Conservation (phyloP, 2,888 invertebrate species). For the Alloplasta piceator region DNA sequence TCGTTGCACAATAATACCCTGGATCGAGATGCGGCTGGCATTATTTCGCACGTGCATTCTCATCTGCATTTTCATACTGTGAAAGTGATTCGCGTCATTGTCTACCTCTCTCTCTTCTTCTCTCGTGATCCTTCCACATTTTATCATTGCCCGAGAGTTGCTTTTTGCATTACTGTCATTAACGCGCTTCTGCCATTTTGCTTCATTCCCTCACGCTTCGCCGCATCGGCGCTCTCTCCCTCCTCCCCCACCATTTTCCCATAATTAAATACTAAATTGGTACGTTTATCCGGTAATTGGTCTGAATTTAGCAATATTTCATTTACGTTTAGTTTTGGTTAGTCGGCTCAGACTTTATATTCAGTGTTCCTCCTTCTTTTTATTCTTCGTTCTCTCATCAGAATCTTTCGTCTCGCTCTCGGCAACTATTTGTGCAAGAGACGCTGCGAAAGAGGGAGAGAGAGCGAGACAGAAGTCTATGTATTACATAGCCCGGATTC, state of each 20-base stretch:
- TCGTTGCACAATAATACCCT: conserved; percentile 55
- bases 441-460: not conserved
- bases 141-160: conserved; percentile 75
- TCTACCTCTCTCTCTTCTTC: conserved; percentile 23
- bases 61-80: conserved; percentile 39
- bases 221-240: conserved; percentile 9
- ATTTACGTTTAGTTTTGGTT: conserved; percentile 72
- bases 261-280: conserved; percentile 81
- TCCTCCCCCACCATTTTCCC: conserved; percentile 32
- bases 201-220: conserved; percentile 47
- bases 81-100: conserved; percentile 24
- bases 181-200: conserved; percentile 73
- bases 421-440: conserved; percentile 30
- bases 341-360: conserved; percentile 6
- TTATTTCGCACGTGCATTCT: conserved; percentile 57
- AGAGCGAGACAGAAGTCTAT: conserved; percentile 28
- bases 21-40: conserved; percentile 45
- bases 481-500: conserved; percentile 30
- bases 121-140: conserved; percentile 71
- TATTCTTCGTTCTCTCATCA: conserved; percentile 50
- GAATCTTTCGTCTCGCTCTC: conserved; percentile 33
- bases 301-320: conserved; percentile 80
- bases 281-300: conserved; percentile 75
- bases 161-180: conserved; percentile 79
- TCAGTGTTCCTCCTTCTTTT: conserved; percentile 54